Conservation (phyloP, 1,140 invertebrate species). For the Hypothenemus hampei region DNA sequence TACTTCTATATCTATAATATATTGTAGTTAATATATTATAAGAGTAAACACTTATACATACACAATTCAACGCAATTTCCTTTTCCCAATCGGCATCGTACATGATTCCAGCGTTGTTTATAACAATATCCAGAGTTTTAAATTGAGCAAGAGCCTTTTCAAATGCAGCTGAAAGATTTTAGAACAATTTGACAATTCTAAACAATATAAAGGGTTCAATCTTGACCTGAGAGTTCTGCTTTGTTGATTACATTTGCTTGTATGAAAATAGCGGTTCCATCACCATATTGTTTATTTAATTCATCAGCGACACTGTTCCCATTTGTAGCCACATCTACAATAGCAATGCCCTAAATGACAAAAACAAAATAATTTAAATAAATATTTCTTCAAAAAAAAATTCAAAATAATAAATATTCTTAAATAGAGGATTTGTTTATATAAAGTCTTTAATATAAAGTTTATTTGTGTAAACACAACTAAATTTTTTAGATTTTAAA, state of each 20-base stretch:
- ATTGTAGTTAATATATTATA: too few relatives aligned
- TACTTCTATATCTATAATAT: too few relatives aligned
- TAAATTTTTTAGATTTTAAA: too few relatives aligned
- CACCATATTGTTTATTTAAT: slow-evolving; percentile 33
- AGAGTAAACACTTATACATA: too few relatives aligned
- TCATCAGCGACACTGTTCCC: slow-evolving; percentile 28
- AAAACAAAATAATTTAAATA: not conserved
- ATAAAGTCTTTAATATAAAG: too few relatives aligned
- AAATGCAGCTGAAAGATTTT: slow-evolving; percentile 42
- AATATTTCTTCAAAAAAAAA: not conserved
- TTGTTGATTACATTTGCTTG: slow-evolving; percentile 35
- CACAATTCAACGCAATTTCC: slow-evolving; percentile 50
- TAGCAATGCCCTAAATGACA: slow-evolving; percentile 32
- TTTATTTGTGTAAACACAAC: too few relatives aligned
- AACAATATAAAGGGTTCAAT: too few relatives aligned
- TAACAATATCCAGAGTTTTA: slow-evolving; percentile 48
- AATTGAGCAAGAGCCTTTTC: slow-evolving; percentile 40
- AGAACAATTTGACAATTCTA: too few relatives aligned
- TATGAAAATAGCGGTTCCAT: slow-evolving; percentile 33
- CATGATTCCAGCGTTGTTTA: slow-evolving; percentile 51
- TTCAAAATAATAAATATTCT: not conserved
- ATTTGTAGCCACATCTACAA: slow-evolving; percentile 30
- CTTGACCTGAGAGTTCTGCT: slow-evolving; percentile 32
- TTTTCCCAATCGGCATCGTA: slow-evolving; percentile 49
- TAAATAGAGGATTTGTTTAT: not conserved